phyloP scores from a whole-genome alignment of 2,888 invertebrate genomes.

The Allygus modestus region DNA sequence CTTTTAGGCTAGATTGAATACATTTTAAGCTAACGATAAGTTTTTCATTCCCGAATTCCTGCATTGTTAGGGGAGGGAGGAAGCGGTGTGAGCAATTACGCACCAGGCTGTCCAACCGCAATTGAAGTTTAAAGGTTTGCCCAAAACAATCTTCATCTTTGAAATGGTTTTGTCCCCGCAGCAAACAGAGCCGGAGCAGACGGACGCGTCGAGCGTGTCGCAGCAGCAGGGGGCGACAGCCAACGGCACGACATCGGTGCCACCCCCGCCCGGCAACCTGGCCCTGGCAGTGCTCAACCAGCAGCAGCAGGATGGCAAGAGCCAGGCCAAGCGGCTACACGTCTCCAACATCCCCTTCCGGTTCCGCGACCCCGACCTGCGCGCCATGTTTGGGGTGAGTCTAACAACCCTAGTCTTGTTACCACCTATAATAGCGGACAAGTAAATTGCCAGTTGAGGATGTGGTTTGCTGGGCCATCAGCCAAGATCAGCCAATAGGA shows the following conservation, averaged over 20 bases:
- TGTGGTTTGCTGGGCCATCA: no score
- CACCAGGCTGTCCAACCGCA: no score
- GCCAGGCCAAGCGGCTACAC: conserved; percentile 96
- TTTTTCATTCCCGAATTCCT: no score
- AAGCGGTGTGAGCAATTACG: no score
- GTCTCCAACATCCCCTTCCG: conserved; percentile 99
- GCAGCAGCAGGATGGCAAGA: conserved; percentile 75
- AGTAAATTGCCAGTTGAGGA: no score
- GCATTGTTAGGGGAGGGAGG: no score
- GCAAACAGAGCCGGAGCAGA: conserved; percentile 79
- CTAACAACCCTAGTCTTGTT: conserved; percentile 65
- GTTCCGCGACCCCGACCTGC: conserved; percentile 98
- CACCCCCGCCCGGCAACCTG: conserved; percentile 62
- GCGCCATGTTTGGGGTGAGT: conserved; percentile 99
- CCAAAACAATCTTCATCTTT: no score
- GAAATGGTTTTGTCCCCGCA: conserved; percentile 74
- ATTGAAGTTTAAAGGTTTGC: no score
- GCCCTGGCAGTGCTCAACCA: conserved; percentile 73
- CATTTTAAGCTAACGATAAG: no score
- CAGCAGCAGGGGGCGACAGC: conserved; percentile 74
- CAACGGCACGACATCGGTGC: conserved; percentile 70
- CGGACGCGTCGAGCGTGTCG: conserved; percentile 73
- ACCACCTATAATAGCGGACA: no score
- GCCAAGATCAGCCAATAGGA: no score
- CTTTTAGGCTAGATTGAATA: no score